phyloP scores from a whole-genome alignment of 1,140 invertebrate species.

The Andrena cerasifolii region DNA sequence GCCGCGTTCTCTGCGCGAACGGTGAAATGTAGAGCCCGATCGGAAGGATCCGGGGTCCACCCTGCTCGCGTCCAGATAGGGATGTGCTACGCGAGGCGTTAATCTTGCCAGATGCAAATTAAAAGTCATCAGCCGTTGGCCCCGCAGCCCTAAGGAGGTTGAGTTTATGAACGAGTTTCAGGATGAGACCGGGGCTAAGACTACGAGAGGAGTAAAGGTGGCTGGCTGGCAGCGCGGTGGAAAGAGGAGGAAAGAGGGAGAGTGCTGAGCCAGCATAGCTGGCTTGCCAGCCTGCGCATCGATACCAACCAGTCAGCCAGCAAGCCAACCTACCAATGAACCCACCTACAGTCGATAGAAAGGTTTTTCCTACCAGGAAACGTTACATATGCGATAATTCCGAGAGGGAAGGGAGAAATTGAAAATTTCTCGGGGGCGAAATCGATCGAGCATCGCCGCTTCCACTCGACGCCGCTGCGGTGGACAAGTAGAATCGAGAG shows the following conservation, averaged over 20 bases:
- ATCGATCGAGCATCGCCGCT: not conserved
- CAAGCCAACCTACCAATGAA: slow-evolving; percentile 76
- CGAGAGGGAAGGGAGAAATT: slow-evolving; percentile 11
- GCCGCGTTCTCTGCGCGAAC: not conserved
- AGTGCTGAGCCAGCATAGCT: slow-evolving; percentile 82
- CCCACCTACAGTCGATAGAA: slow-evolving; percentile 62
- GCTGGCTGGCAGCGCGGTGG: slow-evolving; percentile 59
- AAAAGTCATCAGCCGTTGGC: slow-evolving; percentile 43
- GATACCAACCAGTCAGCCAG: slow-evolving; percentile 81
- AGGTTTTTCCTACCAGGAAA: slow-evolving; percentile 50
- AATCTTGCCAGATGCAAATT: slow-evolving; percentile 48
- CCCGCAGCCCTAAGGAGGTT: slow-evolving; percentile 55
- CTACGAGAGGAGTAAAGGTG: slow-evolving; percentile 63
- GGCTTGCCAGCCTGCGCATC: slow-evolving; percentile 80
- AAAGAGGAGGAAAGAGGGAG: slow-evolving; percentile 76
- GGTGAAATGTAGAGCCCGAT: not conserved
- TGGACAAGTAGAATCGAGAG: not conserved
- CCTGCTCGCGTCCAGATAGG: no score
- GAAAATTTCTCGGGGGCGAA: slow-evolving; percentile 2
- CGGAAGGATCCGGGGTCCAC: not conserved
- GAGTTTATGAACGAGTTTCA: slow-evolving; percentile 71
- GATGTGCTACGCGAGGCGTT: not conserved
- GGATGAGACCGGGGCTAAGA: slow-evolving; percentile 58
- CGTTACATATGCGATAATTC: slow-evolving; percentile 39
- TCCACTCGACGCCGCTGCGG: no score